These are phyloP conservation scores for Eupleurogrammus muticus DNA, from an alignment of 2,797 vertebrate species.

Conservation along the genomic window DNA sequence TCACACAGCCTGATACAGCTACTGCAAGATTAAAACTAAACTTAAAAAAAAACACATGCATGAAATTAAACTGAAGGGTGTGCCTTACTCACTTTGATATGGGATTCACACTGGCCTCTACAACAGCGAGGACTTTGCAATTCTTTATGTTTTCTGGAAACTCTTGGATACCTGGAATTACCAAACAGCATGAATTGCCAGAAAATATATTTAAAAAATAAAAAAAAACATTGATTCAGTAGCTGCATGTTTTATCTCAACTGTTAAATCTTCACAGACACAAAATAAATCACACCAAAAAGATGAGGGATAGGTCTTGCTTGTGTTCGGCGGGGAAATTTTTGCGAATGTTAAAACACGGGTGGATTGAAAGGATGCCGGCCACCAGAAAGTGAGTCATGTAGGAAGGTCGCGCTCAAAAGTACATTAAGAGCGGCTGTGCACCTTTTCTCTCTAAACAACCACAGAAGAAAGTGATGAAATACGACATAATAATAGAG, in stretches of 20 bases:
- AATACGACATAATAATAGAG: slow-evolving; percentile 39
- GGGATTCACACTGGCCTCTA: slow-evolving; percentile 98
- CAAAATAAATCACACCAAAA: slow-evolving; percentile 35
- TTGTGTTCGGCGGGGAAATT: slow-evolving; percentile 4
- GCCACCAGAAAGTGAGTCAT: background rate
- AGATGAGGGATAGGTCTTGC: slow-evolving; percentile 14
- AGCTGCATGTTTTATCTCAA: slow-evolving; percentile 8
- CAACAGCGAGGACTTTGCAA: slow-evolving; percentile 94
- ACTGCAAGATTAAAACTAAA: background rate
- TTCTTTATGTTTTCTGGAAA: slow-evolving; percentile 99
- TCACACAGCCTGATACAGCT: background rate
- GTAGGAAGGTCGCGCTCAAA: slow-evolving; percentile 10
- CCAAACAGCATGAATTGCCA: background rate
- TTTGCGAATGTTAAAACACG: slow-evolving; percentile 44
- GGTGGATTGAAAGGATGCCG: slow-evolving; percentile 16
- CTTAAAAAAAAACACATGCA: background rate
- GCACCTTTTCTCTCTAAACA: slow-evolving; percentile 60
- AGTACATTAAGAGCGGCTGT: slow-evolving; percentile 44
- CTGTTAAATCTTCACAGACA: slow-evolving; percentile 21
- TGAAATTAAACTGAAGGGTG: background rate
- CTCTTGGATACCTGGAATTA: slow-evolving; percentile 93
- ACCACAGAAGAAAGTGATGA: slow-evolving; percentile 20
- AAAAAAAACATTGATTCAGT: background rate
- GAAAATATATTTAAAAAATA: too few species aligned
- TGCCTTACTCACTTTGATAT: slow-evolving; percentile 93